Conservation (phyloP, 2,797 vertebrate genomes). For the Cuculus canorus region DNA sequence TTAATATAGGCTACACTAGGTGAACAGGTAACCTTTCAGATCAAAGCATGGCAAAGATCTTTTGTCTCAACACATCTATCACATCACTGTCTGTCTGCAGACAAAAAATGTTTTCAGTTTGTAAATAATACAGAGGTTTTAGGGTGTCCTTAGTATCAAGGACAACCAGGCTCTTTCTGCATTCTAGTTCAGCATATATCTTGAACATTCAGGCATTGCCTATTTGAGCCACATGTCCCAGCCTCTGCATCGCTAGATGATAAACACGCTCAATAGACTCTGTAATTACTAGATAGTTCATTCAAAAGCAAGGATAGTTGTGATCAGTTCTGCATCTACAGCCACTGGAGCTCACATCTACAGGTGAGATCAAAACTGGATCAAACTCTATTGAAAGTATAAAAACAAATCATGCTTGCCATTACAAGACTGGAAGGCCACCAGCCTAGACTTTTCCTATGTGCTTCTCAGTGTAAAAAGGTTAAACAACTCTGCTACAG, state of each 20-base stretch:
- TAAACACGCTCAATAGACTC: background rate
- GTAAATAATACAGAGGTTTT: background rate
- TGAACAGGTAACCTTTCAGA: background rate
- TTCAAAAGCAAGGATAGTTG: background rate
- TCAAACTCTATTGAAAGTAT: background rate
- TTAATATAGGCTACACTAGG: background rate
- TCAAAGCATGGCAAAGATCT: background rate
- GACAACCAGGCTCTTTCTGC: background rate
- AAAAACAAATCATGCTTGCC: background rate
- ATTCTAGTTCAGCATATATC: background rate
- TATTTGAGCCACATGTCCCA: background rate
- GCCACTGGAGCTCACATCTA: background rate
- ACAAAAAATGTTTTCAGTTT: background rate
- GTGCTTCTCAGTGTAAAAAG: background rate
- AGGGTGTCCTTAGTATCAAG: background rate
- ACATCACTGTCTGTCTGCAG: background rate
- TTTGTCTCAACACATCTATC: background rate
- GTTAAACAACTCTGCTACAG: background rate
- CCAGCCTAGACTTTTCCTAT: background rate
- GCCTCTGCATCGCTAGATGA: background rate
- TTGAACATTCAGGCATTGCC: background rate
- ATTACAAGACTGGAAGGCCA: background rate
- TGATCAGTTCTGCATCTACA: background rate
- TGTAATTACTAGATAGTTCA: background rate
- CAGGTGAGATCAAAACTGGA: background rate